These are phyloP conservation scores for Scaptomyza flava DNA, from an alignment of 2,888 invertebrate species.

Conservation along the genomic window DNA sequence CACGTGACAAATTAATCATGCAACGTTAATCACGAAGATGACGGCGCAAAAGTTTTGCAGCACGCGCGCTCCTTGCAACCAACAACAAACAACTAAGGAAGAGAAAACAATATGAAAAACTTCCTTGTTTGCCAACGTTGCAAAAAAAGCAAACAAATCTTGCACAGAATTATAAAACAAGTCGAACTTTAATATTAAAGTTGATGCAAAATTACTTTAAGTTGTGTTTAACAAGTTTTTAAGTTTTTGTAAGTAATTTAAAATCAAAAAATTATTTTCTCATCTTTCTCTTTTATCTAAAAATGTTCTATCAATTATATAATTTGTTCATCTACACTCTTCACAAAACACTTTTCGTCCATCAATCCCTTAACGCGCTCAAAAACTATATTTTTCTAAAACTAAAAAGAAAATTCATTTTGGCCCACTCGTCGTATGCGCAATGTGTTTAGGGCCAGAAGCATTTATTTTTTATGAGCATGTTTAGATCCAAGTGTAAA, in stretches of 20 bases:
- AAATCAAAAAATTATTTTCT: no score
- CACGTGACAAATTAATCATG: constrained; percentile 62
- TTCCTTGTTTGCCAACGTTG: constrained; percentile 8
- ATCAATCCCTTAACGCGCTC: constrained; percentile 51
- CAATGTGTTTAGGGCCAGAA: constrained; percentile 36
- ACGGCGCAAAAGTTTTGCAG: constrained; percentile 26
- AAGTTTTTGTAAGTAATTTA: no score
- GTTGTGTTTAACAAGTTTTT: no score
- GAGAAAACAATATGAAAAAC: constrained; percentile 3
- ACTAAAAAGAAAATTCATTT: not conserved
- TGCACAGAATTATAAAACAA: not conserved
- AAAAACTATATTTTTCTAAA: constrained; percentile 9
- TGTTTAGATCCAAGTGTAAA: constrained; percentile 68
- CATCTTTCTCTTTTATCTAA: no score
- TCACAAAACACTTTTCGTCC: constrained; percentile 7
- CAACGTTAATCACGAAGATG: constrained; percentile 52
- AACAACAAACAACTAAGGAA: not conserved
- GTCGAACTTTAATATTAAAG: no score
- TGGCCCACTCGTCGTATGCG: constrained; percentile 48
- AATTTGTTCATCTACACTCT: no score
- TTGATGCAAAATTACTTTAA: no score
- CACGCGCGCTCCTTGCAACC: not conserved
- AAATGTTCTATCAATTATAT: no score
- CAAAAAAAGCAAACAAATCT: not conserved
- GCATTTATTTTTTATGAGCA: constrained; percentile 57